Percentiles rank a stretch among this genome's conserved stretches.
Evolutionary conservation across 2,113 vertebrate genomes (phyloP).

Genomic region (Cinclus mexicanus): DNA sequence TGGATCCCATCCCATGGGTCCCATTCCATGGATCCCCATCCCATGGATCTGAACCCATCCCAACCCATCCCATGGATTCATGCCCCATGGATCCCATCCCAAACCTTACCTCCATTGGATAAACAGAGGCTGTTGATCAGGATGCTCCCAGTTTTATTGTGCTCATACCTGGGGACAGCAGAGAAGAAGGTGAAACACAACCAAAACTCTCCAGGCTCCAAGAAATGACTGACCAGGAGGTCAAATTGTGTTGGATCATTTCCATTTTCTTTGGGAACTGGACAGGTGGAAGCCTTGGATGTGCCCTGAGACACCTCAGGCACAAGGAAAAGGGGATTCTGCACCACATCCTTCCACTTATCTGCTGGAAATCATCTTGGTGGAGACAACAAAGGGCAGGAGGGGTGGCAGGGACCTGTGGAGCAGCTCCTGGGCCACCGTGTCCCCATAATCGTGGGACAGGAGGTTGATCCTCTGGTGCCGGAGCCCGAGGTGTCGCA

Average conservation of each 20-base stretch:
- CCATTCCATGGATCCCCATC: neutral
- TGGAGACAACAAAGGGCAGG: neutral
- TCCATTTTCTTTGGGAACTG: rapidly evolving
- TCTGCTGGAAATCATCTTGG: neutral
- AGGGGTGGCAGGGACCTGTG: slow-evolving; percentile 79
- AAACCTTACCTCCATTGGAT: slow-evolving; percentile 89
- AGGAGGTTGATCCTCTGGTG: slow-evolving; percentile 86
- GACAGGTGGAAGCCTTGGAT: neutral
- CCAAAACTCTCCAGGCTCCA: neutral
- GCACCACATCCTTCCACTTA: rapidly evolving
- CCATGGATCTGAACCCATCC: neutral
- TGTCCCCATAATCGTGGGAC: slow-evolving; percentile 94
- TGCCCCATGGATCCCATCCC: neutral
- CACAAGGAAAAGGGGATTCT: neutral
- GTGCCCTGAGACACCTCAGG: neutral
- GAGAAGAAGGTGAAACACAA: neutral
- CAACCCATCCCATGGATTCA: neutral
- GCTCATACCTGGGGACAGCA: slow-evolving; percentile 81
- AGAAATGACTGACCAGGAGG: rapidly evolving
- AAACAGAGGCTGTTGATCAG: slow-evolving; percentile 92
- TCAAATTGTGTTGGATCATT: rapidly evolving
- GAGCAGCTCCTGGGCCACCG: slow-evolving; percentile 92
- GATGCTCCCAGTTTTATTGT: slow-evolving; percentile 86
- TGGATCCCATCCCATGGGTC: neutral
- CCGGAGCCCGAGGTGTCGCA: slow-evolving; percentile 82